Conservation (phyloP, 2,113 vertebrate species). For the Hucho hucho region DNA sequence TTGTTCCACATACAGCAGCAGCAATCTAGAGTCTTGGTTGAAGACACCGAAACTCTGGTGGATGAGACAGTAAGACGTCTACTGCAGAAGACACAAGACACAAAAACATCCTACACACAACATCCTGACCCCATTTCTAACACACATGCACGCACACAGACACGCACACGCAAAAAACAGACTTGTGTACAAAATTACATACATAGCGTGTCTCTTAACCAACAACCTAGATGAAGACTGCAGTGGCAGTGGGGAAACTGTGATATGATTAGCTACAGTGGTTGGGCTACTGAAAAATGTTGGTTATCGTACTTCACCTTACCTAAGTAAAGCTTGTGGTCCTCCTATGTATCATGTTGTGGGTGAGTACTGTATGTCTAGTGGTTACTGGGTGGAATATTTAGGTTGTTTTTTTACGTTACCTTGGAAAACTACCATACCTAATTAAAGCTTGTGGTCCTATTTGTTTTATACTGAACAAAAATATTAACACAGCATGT, state of each 20-base stretch:
- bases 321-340: slow-evolving; percentile 2
- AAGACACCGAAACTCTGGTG: slow-evolving; percentile 22
- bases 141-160: neutral
- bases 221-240: neutral
- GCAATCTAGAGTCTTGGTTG: slow-evolving; percentile 20
- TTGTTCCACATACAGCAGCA: slow-evolving; percentile 60
- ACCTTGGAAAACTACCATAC: slow-evolving; percentile 18
- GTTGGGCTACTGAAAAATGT: slow-evolving; percentile 6
- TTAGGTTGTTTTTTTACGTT: slow-evolving; percentile 11
- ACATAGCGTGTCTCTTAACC: neutral
- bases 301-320: slow-evolving; percentile 9
- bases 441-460: slow-evolving; percentile 5
- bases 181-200: neutral
- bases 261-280: neutral
- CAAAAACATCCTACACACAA: slow-evolving; percentile 3
- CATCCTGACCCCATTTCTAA: slow-evolving; percentile 15
- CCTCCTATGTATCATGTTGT: slow-evolving; percentile 22
- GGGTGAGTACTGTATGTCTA: neutral
- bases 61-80: slow-evolving; percentile 34
- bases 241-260: neutral
- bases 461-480: slow-evolving; percentile 23
- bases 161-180: neutral
- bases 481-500: no score
- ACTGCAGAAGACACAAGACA: slow-evolving; percentile 8
- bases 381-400: slow-evolving; percentile 4